Evolutionary conservation across 2,113 vertebrate genomes (phyloP).

Genomic region (Sigmodon hispidus): DNA sequence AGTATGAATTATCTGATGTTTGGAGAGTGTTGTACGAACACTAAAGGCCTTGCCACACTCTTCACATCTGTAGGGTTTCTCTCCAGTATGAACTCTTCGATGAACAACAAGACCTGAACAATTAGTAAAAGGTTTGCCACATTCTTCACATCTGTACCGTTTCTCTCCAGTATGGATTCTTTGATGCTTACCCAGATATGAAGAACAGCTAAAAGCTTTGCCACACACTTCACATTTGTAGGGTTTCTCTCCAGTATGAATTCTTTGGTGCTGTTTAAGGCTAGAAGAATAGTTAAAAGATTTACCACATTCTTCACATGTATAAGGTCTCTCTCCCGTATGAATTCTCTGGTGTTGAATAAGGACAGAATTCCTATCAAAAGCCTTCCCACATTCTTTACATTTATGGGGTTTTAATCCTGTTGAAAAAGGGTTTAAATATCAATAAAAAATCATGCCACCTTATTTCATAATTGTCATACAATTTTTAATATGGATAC

Average conservation of each 20-base stretch:
- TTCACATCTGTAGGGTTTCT: background rate
- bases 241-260: background rate
- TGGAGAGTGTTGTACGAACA: background rate
- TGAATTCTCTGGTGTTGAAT: background rate
- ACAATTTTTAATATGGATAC: background rate
- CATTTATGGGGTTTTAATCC: background rate
- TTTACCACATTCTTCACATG: background rate
- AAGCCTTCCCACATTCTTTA: background rate
- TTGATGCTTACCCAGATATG: background rate
- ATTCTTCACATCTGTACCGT: background rate
- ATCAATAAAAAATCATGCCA: background rate
- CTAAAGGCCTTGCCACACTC: background rate
- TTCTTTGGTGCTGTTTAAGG: constrained; percentile 21
- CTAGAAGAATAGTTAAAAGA: constrained; percentile 4
- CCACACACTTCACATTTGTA: background rate
- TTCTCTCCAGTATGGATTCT: constrained; percentile 19
- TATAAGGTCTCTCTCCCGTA: background rate
- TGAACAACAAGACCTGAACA: background rate
- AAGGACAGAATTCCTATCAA: background rate
- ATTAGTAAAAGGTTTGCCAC: background rate
- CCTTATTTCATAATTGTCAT: background rate
- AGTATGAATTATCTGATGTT: background rate
- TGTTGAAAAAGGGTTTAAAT: background rate
- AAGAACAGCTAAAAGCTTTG: background rate
- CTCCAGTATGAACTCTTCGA: background rate